Conservation (phyloP, 2,797 vertebrate species). For the Adelosebastes latens region DNA sequence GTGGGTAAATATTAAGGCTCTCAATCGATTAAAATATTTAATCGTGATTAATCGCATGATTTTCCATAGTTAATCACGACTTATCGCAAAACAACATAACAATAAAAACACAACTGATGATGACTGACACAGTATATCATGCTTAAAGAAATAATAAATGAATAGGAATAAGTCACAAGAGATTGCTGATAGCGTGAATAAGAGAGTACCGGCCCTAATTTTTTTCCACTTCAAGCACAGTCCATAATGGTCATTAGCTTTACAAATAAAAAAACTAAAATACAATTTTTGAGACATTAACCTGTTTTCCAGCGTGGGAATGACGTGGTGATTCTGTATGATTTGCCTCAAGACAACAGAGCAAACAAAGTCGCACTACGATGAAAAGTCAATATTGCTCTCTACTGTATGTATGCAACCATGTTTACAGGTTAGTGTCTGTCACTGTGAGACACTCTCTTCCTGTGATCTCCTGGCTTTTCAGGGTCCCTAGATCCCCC, state of each 20-base stretch:
- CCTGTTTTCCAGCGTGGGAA: background rate
- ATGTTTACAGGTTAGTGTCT: background rate
- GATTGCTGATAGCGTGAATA: too few species aligned
- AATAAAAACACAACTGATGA: too few species aligned
- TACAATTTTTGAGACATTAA: background rate
- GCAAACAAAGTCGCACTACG: slow-evolving; percentile 15
- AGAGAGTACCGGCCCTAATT: too few species aligned
- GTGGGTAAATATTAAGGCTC: too few species aligned
- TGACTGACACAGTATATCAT: too few species aligned
- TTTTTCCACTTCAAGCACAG: too few species aligned
- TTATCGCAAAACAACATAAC: too few species aligned
- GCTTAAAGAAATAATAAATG: too few species aligned
- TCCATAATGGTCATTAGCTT: background rate
- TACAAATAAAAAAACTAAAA: background rate
- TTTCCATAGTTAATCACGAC: too few species aligned
- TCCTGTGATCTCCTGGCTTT: background rate
- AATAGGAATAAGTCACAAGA: too few species aligned
- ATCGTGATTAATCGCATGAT: too few species aligned
- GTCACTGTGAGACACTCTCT: background rate
- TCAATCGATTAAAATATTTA: too few species aligned
- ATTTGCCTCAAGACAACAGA: background rate
- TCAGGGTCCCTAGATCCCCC: background rate
- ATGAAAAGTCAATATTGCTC: slow-evolving; percentile 43
- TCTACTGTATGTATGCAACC: background rate
- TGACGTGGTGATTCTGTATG: background rate